phyloP scores from a whole-genome alignment of 1,140 invertebrate genomes.

The Pseudomyrmex gracilis region DNA sequence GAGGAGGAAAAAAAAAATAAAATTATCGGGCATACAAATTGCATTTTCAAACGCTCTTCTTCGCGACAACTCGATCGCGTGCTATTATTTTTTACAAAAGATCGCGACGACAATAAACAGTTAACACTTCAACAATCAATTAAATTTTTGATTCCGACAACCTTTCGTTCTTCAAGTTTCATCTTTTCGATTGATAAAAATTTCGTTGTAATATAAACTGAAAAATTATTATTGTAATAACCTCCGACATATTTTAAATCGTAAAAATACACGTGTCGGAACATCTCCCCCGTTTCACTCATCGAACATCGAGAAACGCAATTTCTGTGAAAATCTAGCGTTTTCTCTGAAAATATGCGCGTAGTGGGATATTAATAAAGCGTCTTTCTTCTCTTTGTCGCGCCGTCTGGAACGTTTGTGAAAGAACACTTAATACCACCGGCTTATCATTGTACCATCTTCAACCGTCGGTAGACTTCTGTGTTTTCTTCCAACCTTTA shows the following conservation, averaged over 20 bases:
- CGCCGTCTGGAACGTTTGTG: conserved; percentile 58
- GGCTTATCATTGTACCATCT: conserved; percentile 63
- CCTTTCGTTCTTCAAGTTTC: not conserved
- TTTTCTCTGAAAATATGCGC: conserved; percentile 1
- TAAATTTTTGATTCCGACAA: not conserved
- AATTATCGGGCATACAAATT: no score
- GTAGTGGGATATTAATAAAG: conserved; percentile 65
- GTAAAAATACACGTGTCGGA: not conserved
- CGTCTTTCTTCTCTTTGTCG: conserved; percentile 57
- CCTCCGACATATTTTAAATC: not conserved
- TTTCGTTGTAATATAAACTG: not conserved
- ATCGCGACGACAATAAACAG: no score
- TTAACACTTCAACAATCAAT: no score
- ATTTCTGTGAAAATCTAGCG: not conserved
- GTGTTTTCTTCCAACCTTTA: conserved; percentile 71
- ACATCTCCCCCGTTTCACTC: not conserved
- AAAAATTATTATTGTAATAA: not conserved
- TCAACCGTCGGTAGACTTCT: conserved; percentile 60
- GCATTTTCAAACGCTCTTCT: no score
- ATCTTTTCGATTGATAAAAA: not conserved
- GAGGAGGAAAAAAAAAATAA: no score
- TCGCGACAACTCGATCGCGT: no score
- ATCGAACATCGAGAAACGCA: not conserved
- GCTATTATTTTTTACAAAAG: no score
- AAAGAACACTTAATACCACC: conserved; percentile 70